These are phyloP conservation scores for Lophius americanus DNA, from an alignment of 2,797 vertebrate genomes.

Conservation along the genomic window DNA sequence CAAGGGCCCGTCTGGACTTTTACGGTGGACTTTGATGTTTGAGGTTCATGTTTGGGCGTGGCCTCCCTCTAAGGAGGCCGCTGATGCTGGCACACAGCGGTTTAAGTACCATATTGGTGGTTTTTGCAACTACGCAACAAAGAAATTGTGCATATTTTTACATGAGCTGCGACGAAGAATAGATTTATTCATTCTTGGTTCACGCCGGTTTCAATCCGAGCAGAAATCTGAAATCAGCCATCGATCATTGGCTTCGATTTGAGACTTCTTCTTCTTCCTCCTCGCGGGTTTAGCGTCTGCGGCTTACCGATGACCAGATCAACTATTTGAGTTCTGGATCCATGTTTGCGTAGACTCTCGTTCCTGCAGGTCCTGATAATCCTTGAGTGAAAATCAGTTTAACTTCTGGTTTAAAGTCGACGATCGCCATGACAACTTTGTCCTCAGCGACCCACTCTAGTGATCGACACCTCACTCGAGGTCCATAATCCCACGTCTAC, in stretches of 20 bases:
- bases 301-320: no score
- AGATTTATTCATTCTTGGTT: background rate
- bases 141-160: conserved; percentile 43
- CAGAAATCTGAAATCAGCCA: background rate
- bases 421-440: no score
- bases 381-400: no score
- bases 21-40: conserved; percentile 61
- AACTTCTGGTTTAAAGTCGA: no score
- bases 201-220: no score
- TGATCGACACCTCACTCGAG: no score
- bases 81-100: conserved; percentile 48
- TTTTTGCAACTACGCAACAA: conserved; percentile 48
- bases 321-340: no score
- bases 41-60: conserved; percentile 47
- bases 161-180: conserved; percentile 36
- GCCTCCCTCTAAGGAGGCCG: conserved; percentile 39
- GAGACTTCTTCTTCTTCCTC: background rate
- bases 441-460: no score
- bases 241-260: background rate
- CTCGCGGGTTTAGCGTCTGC: no score
- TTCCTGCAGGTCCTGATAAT: no score
- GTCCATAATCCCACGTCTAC: no score
- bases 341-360: no score
- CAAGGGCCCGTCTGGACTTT: conserved; percentile 60
- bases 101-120: conserved; percentile 49